Conservation (phyloP, 2,113 vertebrate species). For the Vulpes lagopus region DNA sequence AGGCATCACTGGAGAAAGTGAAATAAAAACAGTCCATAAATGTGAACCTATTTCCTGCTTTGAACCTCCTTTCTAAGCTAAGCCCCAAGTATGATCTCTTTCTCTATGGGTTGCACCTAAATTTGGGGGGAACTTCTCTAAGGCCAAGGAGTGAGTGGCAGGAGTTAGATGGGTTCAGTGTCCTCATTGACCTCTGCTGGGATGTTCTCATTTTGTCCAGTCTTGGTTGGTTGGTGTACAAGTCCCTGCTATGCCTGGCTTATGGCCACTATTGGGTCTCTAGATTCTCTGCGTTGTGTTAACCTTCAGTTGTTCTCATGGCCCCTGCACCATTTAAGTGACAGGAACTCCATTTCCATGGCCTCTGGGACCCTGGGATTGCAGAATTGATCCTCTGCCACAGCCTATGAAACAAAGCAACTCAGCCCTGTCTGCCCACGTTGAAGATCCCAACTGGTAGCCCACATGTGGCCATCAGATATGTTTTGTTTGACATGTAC, state of each 20-base stretch:
- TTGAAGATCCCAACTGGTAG: background rate
- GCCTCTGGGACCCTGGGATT: background rate
- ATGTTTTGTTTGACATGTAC: background rate
- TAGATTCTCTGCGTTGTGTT: background rate
- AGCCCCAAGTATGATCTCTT: background rate
- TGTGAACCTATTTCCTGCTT: background rate
- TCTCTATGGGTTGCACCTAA: background rate
- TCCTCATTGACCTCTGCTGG: background rate
- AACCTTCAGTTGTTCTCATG: background rate
- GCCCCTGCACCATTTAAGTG: background rate
- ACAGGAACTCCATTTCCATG: background rate
- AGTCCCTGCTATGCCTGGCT: background rate
- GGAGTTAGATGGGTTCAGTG: background rate
- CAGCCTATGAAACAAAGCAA: background rate
- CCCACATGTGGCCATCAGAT: background rate
- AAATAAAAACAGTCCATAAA: background rate
- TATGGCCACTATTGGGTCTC: rapidly evolving
- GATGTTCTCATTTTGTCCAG: background rate
- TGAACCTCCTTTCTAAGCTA: background rate
- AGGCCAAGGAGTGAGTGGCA: background rate
- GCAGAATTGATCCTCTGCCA: background rate
- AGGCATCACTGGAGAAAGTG: background rate
- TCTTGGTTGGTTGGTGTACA: background rate
- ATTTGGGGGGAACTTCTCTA: background rate
- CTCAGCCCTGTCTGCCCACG: background rate